Evolutionary conservation across 1,140 invertebrate species (phyloP).

Genomic region (Drosophila punjabiensis): DNA sequence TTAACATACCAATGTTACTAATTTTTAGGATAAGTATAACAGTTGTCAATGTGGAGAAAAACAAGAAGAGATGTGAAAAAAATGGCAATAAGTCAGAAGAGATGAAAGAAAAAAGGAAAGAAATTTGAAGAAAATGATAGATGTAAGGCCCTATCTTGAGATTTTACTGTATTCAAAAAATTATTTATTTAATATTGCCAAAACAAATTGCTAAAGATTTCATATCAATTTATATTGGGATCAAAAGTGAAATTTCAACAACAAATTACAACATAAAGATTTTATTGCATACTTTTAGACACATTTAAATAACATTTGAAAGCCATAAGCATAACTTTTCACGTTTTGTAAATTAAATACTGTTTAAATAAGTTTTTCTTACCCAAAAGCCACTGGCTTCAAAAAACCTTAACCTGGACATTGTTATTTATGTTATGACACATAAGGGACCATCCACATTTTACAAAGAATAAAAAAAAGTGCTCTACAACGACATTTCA

Average conservation of each 20-base stretch:
- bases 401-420: neutral
- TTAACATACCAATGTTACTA: neutral
- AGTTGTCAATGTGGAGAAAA: neutral
- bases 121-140: neutral
- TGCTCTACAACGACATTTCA: conserved; percentile 22
- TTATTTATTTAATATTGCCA: no score
- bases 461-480: neutral
- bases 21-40: conserved; percentile 4
- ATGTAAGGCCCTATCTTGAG: no score
- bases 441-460: neutral
- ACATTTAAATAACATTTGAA: no score
- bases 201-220: no score
- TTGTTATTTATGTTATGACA: conserved; percentile 8
- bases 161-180: no score
- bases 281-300: neutral
- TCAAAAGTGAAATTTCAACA: neutral
- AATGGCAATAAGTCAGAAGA: neutral
- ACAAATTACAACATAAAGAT: neutral
- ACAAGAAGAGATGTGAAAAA: neutral
- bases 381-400: no score
- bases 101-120: neutral
- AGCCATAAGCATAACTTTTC: no score
- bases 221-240: neutral
- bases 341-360: no score
- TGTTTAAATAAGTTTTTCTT: neutral